Evolutionary conservation across 2,888 invertebrate genomes (phyloP).

Genomic region (Teinopalpus imperialis): DNA sequence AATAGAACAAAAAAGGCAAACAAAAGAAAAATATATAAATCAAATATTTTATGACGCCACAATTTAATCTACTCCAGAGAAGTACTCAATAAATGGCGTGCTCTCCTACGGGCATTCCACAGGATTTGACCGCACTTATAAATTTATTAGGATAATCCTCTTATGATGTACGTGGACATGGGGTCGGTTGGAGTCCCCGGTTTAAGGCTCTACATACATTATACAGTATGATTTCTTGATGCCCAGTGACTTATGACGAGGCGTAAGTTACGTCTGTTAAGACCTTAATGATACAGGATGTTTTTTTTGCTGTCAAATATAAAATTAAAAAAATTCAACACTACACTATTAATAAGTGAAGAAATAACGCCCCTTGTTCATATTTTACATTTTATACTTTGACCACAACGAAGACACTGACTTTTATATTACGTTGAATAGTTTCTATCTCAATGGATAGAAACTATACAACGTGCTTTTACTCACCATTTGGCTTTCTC

Average conservation of each 20-base stretch:
- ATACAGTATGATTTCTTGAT: constrained; percentile 39
- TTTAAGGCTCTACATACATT: constrained; percentile 32
- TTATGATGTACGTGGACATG: constrained; percentile 45
- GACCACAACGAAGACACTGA: too few relatives aligned
- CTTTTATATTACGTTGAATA: too few relatives aligned
- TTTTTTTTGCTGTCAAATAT: too few relatives aligned
- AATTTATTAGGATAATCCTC: constrained; percentile 73
- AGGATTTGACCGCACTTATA: constrained; percentile 57
- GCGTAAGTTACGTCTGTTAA: constrained; percentile 10
- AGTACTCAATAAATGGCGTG: constrained; percentile 40
- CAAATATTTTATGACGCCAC: constrained; percentile 16
- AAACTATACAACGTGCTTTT: too few relatives aligned
- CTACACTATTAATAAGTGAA: too few relatives aligned
- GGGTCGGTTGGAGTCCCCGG: constrained; percentile 39
- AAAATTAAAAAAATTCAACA: too few relatives aligned
- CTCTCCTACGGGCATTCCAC: constrained; percentile 37
- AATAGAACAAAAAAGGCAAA: too few relatives aligned
- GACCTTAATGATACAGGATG: constrained; percentile 10
- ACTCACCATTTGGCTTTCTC: too few relatives aligned
- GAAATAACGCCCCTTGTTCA: too few relatives aligned
- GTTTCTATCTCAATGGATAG: too few relatives aligned
- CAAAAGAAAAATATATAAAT: constrained; percentile 22
- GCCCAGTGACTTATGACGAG: constrained; percentile 21
- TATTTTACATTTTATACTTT: too few relatives aligned
- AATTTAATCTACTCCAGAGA: constrained; percentile 31